Percentiles rank a stretch among this genome's conserved stretches.
These are phyloP conservation scores for Galemys pyrenaicus DNA, from an alignment of 2,113 vertebrate species.

Conservation along the genomic window DNA sequence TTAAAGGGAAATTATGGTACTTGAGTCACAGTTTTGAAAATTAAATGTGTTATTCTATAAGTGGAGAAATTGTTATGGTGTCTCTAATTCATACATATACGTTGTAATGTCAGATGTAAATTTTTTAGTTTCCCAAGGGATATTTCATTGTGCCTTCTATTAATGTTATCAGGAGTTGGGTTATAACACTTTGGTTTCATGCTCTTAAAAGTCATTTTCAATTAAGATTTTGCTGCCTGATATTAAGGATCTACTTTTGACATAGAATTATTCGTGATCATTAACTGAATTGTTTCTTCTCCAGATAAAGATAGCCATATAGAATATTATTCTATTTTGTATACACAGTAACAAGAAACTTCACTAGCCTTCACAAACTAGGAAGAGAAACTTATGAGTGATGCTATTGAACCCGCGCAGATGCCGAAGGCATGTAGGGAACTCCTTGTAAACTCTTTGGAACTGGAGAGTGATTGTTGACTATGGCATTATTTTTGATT, in stretches of 20 bases:
- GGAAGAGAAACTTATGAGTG: neutral
- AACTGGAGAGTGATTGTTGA: neutral
- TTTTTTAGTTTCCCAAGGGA: neutral
- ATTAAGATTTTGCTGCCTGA: slow-evolving; percentile 43
- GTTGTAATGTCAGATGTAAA: neutral
- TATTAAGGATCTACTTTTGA: neutral
- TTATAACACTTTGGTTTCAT: slow-evolving; percentile 6
- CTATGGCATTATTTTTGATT: neutral
- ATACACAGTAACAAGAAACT: neutral
- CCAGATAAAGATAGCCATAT: neutral
- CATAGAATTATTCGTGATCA: neutral
- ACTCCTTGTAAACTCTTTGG: neutral
- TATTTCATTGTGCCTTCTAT: neutral
- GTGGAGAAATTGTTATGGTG: neutral
- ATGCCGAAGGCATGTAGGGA: neutral
- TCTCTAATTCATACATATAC: neutral
- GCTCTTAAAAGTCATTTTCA: slow-evolving; percentile 27
- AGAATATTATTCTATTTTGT: neutral
- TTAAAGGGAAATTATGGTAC: neutral
- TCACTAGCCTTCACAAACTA: neutral
- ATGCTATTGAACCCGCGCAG: neutral
- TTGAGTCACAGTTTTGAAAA: neutral
- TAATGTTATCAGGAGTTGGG: neutral
- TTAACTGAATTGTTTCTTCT: neutral
- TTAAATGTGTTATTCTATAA: neutral